Conservation (phyloP, 23 tunicate species). For the Halocynthia roretzi region DNA sequence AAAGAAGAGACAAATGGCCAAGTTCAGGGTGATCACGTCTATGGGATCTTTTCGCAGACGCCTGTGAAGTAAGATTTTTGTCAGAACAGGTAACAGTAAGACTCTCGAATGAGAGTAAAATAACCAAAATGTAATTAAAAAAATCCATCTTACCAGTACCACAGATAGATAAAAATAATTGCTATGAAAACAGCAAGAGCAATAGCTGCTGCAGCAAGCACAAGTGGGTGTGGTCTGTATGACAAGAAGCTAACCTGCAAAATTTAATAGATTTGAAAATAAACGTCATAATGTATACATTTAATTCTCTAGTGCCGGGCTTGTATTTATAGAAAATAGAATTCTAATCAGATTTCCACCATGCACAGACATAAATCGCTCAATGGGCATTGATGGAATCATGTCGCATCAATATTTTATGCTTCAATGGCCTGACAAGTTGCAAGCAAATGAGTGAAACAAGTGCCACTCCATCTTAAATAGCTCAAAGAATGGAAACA, state of each 20-base stretch:
- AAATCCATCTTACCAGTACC: slow-evolving; percentile 16
- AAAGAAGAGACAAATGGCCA: neutral
- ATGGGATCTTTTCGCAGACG: slow-evolving; percentile 22
- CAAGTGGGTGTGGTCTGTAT: slow-evolving; percentile 1
- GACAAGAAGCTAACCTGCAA: slow-evolving; percentile 9
- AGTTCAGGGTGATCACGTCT: slow-evolving; percentile 20
- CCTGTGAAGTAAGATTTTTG: neutral
- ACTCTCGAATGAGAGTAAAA: neutral
- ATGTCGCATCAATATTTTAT: no score
- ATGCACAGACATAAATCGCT: no score
- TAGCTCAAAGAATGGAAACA: slow-evolving; percentile 1
- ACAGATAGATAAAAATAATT: slow-evolving; percentile 8
- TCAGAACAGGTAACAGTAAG: neutral
- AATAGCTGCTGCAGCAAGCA: neutral
- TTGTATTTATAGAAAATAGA: no score
- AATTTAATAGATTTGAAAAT: neutral
- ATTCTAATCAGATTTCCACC: no score
- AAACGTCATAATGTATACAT: no score
- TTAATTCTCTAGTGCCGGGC: no score
- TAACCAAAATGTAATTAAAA: neutral
- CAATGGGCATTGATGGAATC: no score
- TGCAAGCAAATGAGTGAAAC: no score
- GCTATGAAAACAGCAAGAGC: neutral
- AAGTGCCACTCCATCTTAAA: no score
- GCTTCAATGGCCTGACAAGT: no score